Conservation (phyloP, 1,140 invertebrate genomes). For the Laodelphax striatellus region DNA sequence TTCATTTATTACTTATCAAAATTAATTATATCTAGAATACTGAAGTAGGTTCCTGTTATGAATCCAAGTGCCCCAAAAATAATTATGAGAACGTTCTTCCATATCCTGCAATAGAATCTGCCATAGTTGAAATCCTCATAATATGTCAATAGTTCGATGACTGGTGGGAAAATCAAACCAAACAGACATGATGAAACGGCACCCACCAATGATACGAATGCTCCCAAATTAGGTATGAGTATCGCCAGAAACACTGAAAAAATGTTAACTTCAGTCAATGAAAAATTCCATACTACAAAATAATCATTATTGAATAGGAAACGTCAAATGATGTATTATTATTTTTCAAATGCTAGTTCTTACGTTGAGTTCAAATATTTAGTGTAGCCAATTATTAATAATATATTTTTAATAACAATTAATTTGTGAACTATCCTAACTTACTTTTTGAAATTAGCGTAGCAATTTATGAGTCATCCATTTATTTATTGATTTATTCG, state of each 20-base stretch:
- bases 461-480: no score
- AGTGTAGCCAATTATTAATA: no score
- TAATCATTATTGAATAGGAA: no score
- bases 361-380: no score
- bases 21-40: not conserved
- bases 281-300: no score
- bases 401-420: no score
- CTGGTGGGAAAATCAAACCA: slow-evolving; percentile 74
- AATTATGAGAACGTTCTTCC: slow-evolving; percentile 6
- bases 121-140: slow-evolving; percentile 22
- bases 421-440: no score
- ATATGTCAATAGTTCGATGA: slow-evolving; percentile 61
- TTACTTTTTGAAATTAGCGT: no score
- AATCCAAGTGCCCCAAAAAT: slow-evolving; percentile 67
- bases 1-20: not conserved
- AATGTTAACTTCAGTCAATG: no score
- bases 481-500: no score
- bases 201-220: slow-evolving; percentile 82
- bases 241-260: slow-evolving; percentile 61
- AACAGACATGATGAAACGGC: slow-evolving; percentile 74
- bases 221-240: slow-evolving; percentile 64
- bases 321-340: no score
- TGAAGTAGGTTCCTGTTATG: slow-evolving; percentile 49
- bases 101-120: slow-evolving; percentile 1
- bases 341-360: no score